Base-by-base conservation (phyloP, 2,888 invertebrate species). In the Campopleginae sp. region DNA sequence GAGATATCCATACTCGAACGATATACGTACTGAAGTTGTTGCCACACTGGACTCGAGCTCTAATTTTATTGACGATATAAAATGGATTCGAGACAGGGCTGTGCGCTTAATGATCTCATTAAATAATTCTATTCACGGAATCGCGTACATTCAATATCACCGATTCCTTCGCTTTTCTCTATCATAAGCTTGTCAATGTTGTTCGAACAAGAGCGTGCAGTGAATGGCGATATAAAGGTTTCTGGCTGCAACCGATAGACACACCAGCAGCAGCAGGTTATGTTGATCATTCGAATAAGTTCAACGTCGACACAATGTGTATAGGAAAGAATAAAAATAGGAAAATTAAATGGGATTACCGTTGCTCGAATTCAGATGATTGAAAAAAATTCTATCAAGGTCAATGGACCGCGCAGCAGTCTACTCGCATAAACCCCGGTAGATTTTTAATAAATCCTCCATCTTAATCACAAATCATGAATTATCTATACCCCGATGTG, bases 41-140 rank as follows among this genome's bases (percentile, higher is more conserved):
- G 44, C 46, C 77, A 42, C 46, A 38, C 51, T 76, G 38, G 80
- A 72, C 65, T 85, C 76, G 54, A 85, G 79, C 76, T 80, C 44
- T 38, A 82, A 76, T 80, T 85, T 85, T 85, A 85, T 82, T 58
- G 82, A 79, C 63, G 42, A 12, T 46, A 80, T 76, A 76, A 80
- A 82, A 82, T 76, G 82, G 72, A 80, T 82, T 85, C 71, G 65
- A 42, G 48, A 58, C 48, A 54, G 42, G 66, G n/a, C 63, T 70
- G 44, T 12, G 27, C 42, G 70, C 31, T 44, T 72, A 51, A 58
- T 75, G 63, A 44, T 70, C 68, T 72, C 72, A 72, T 82, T 65
- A 85, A 65, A 82, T 66, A 66, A 72, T 48, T 31, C 19, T 42
- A 58, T 75, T 48, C 33, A 14, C 46, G n/a, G 63, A 54, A 78